Percentiles rank a stretch among this genome's conserved stretches.
phyloP scores from a whole-genome alignment of 23 tunicate species.

The Ciona savignyi region DNA sequence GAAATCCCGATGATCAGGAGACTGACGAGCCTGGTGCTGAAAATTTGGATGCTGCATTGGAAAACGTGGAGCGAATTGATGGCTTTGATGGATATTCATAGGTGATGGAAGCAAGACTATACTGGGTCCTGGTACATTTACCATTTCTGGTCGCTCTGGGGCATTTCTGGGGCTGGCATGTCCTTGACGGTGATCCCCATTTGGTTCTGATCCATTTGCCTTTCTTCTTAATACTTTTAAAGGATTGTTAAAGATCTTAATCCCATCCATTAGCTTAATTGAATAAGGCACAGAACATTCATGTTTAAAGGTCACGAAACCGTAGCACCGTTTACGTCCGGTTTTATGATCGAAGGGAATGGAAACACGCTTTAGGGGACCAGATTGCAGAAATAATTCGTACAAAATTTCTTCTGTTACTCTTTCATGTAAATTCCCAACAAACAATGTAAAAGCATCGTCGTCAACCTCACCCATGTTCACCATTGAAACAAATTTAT shows the following conservation, averaged over 20 bases:
- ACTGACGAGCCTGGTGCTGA: no score
- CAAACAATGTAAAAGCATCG: conserved; percentile 50
- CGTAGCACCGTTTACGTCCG: conserved; percentile 36
- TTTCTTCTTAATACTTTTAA: conserved; percentile 10
- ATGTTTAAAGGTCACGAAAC: conserved; percentile 69
- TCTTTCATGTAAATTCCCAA: conserved; percentile 52
- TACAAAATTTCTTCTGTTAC: conserved; percentile 56
- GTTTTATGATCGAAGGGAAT: conserved; percentile 59
- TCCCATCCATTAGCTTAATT: conserved; percentile 54
- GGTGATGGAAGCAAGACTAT: background rate
- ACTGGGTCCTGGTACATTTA: background rate
- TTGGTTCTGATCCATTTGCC: background rate
- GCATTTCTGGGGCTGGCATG: background rate
- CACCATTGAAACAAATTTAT: no score
- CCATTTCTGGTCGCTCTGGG: background rate
- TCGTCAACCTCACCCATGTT: background rate
- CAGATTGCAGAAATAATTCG: conserved; percentile 81
- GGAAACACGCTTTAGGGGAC: conserved; percentile 60
- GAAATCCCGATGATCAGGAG: no score
- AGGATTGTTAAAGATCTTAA: conserved; percentile 19
- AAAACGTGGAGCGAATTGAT: background rate
- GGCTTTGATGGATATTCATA: background rate
- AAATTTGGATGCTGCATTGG: background rate
- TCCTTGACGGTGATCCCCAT: background rate
- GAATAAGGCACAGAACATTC: conserved; percentile 51